Evolutionary conservation across 2,888 invertebrate species (phyloP).

Genomic region (Tinea trinotella): DNA sequence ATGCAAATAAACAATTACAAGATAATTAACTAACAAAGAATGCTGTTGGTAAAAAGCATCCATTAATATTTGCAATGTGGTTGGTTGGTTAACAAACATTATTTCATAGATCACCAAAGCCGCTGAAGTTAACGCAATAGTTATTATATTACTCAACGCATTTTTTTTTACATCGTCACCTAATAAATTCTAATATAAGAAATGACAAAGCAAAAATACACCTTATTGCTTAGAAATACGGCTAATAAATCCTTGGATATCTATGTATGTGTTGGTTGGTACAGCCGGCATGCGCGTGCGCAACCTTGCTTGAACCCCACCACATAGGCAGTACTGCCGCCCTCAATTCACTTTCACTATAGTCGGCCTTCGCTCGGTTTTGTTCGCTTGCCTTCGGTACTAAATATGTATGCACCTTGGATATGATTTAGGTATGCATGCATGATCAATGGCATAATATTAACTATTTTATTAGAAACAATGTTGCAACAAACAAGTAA

Average conservation of each 20-base stretch:
- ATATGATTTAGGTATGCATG: conserved; percentile 9
- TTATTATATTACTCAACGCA: conserved; percentile 62
- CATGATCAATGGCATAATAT: conserved; percentile 13
- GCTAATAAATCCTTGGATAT: neutral
- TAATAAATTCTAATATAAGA: conserved; percentile 2
- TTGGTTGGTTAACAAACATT: conserved; percentile 16
- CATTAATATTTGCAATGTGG: conserved; percentile 1
- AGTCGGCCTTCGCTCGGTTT: conserved; percentile 30
- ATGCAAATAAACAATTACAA: no score
- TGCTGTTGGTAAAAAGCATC: neutral
- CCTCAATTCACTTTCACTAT: conserved; percentile 56
- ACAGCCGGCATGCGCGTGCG: conserved; percentile 24
- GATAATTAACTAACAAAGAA: neutral
- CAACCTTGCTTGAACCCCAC: conserved; percentile 52
- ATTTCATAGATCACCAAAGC: conserved; percentile 42
- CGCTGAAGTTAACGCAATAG: conserved; percentile 36
- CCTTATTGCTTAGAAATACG: neutral
- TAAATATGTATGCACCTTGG: conserved; percentile 16
- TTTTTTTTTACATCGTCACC: conserved; percentile 23
- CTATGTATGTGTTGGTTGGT: conserved; percentile 1
- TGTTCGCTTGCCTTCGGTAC: conserved; percentile 38
- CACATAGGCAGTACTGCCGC: conserved; percentile 28
- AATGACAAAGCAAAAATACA: neutral
- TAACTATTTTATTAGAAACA: conserved; percentile 1
- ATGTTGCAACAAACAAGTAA: neutral